These are phyloP conservation scores for Corythornis leucogaster DNA, from an alignment of 2,797 vertebrate species.

Conservation along the genomic window DNA sequence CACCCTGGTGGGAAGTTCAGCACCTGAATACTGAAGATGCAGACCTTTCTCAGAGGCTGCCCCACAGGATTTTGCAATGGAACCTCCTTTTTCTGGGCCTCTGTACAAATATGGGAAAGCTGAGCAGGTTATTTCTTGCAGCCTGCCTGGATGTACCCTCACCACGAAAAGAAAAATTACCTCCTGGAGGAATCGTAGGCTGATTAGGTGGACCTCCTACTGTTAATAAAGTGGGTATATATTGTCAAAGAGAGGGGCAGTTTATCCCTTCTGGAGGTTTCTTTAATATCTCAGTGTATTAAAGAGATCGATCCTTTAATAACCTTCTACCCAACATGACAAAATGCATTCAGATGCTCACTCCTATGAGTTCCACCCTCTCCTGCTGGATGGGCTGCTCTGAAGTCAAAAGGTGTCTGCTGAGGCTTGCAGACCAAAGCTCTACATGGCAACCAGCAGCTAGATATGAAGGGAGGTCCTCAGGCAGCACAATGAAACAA, in stretches of 20 bases:
- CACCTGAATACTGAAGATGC: neutral
- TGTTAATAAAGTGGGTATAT: neutral
- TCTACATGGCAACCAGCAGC: neutral
- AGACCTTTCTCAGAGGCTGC: neutral
- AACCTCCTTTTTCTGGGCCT: neutral
- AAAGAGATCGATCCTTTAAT: neutral
- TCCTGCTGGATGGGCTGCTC: neutral
- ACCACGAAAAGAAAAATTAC: neutral
- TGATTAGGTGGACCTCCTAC: neutral
- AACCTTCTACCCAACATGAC: neutral
- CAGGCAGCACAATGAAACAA: neutral
- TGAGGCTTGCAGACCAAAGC: neutral
- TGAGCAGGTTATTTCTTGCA: neutral
- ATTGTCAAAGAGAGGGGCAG: neutral
- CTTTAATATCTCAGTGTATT: neutral
- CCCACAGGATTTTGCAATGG: neutral
- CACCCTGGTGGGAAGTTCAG: constrained; percentile 3
- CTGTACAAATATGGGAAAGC: neutral
- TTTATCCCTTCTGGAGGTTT: neutral
- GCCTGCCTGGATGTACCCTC: neutral
- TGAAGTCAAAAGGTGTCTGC: neutral
- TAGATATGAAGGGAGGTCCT: neutral
- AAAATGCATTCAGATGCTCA: neutral
- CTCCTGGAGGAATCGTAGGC: neutral
- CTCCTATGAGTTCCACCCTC: neutral